These are phyloP conservation scores for Scylla paramamosain DNA, from an alignment of 1,140 invertebrate genomes.

Conservation along the genomic window DNA sequence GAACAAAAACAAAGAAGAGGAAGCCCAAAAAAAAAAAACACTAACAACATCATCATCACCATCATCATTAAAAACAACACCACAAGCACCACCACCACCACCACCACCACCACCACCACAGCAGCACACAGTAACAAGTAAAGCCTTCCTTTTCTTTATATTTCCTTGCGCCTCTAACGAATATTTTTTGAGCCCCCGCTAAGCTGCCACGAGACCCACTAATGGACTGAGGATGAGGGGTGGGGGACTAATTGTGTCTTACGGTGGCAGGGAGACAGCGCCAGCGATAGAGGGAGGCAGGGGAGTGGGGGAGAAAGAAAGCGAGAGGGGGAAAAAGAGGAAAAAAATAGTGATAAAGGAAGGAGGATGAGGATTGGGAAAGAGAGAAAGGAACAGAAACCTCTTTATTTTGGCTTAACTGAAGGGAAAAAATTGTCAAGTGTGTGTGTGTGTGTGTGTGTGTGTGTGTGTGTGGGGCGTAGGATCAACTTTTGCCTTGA, in stretches of 20 bases:
- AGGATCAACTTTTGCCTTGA: neutral
- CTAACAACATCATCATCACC: too few species aligned
- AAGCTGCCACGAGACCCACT: neutral
- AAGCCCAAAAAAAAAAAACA: too few species aligned
- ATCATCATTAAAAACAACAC: too few species aligned
- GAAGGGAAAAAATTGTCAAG: too few species aligned
- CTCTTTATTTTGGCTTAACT: neutral
- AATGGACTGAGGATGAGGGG: neutral
- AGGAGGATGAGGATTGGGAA: neutral
- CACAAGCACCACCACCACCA: too few species aligned
- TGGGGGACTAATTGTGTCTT: too few species aligned
- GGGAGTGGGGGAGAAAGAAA: neutral
- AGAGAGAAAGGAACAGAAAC: neutral
- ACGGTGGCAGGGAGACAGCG: neutral
- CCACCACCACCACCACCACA: too few species aligned
- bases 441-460: slow-evolving; percentile 18
- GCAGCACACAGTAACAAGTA: too few species aligned
- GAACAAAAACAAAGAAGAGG: too few species aligned
- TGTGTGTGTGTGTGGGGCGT: neutral
- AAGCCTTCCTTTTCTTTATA: too few species aligned
- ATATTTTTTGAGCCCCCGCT: neutral
- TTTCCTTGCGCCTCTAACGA: too few species aligned
- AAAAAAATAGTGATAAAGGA: too few species aligned
- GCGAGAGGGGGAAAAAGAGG: neutral
- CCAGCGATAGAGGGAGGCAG: neutral